Conservation (phyloP, 2,797 vertebrate genomes). For the Premnoplex brunnescens region DNA sequence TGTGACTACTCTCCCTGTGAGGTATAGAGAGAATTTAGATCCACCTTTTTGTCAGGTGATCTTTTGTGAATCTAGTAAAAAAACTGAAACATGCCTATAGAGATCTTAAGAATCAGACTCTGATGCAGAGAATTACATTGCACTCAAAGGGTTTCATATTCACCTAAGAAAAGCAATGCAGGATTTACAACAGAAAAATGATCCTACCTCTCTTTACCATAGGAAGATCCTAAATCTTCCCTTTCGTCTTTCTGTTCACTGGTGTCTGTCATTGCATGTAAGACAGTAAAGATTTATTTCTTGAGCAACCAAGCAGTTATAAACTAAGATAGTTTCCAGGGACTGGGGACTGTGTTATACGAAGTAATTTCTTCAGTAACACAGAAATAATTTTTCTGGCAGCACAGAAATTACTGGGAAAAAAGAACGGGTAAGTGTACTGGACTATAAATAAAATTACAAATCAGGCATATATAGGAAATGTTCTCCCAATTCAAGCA, state of each 20-base stretch:
- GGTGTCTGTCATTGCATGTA: neutral
- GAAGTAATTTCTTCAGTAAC: constrained; percentile 84
- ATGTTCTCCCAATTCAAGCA: neutral
- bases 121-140: neutral
- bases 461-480: neutral
- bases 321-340: neutral
- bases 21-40: neutral
- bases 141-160: neutral
- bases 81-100: neutral
- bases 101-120: neutral
- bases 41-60: neutral
- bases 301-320: neutral
- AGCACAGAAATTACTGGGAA: constrained; percentile 84
- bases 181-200: neutral
- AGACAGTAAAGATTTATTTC: constrained; percentile 22
- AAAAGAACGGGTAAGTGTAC: constrained; percentile 83
- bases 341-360: neutral
- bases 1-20: neutral
- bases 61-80: neutral
- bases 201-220: neutral
- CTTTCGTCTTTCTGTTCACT: neutral
- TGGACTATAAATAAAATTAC: constrained; percentile 54
- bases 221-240: neutral
- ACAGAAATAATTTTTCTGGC: constrained; percentile 86
- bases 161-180: neutral